A percentile compares a stretch with the other conserved stretches of the same genome.
Evolutionary conservation across 2,113 vertebrate species (phyloP).

Genomic region (Amia ocellicauda): DNA sequence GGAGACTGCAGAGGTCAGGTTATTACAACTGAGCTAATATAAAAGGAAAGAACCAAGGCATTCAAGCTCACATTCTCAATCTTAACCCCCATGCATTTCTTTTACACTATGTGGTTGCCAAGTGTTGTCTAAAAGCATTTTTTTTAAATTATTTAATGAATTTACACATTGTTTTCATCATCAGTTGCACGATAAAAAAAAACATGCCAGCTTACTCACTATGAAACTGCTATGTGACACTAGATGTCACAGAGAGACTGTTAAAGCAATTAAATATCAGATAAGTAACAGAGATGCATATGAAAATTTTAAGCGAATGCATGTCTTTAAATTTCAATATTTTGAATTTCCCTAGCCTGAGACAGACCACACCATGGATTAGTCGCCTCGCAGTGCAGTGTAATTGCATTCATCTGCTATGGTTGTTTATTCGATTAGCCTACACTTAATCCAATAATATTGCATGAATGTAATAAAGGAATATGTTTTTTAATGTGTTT

Average conservation of each 20-base stretch:
- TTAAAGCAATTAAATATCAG: neutral
- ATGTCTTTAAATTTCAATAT: no score
- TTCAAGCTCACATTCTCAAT: neutral
- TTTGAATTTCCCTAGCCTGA: no score
- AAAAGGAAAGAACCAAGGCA: neutral
- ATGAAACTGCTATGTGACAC: neutral
- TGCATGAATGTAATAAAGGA: no score
- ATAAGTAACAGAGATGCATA: neutral
- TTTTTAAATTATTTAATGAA: neutral
- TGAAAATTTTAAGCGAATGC: no score
- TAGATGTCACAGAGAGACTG: neutral
- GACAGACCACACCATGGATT: no score
- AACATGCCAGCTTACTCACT: neutral
- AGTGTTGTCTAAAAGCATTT: neutral
- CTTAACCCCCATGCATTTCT: neutral
- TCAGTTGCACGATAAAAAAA: neutral
- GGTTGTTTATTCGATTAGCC: no score
- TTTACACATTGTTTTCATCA: neutral
- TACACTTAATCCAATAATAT: no score
- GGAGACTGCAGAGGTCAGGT: neutral
- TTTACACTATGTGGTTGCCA: conserved; percentile 1
- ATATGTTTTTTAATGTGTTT: no score
- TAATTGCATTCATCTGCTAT: no score
- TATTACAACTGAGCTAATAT: neutral
- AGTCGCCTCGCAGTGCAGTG: no score